Percentiles rank a stretch among this genome's conserved stretches.
Conservation (phyloP, 64 coral and sea anemone species). For the Dendronephthya gigantea region DNA sequence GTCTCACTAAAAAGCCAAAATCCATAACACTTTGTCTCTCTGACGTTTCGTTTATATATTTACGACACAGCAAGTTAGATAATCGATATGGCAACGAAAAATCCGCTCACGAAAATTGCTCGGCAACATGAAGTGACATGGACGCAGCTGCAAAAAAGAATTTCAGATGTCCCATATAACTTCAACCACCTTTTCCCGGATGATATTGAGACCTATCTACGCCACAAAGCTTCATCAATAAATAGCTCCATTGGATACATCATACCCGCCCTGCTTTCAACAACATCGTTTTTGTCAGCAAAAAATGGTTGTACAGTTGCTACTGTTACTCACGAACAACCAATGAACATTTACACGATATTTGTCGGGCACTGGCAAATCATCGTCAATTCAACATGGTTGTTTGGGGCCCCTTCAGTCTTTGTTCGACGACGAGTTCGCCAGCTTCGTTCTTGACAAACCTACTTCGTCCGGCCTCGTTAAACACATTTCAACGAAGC, state of each 20-base stretch:
- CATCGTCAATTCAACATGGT: not conserved
- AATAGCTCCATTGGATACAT: constrained; percentile 24
- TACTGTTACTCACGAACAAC: constrained; percentile 18
- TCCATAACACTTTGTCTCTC: not conserved
- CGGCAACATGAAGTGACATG: constrained; percentile 25
- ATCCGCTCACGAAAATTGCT: constrained; percentile 5
- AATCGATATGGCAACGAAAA: not conserved
- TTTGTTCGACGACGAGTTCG: not conserved
- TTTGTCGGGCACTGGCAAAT: no score
- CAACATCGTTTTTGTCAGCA: constrained; percentile 24
- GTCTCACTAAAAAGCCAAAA: not conserved
- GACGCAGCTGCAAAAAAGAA: not conserved
- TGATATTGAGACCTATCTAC: not conserved
- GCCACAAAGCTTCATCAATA: constrained; percentile 10
- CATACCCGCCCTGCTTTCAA: constrained; percentile 18
- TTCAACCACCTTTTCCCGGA: constrained; percentile 18
- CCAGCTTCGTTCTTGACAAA: not conserved
- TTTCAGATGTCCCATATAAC: constrained; percentile 6
- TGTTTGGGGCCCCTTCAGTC: not conserved
- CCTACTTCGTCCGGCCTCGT: not conserved
- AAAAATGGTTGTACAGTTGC: not conserved
- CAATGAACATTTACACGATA: constrained; percentile 27
- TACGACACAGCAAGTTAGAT: no score
- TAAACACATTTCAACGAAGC: not conserved
- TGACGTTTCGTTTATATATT: not conserved